Evolutionary conservation across 2,888 invertebrate species (phyloP), one percentile per base, ranked within the genome.

Genomic region (Lamellibrachia columna): DNA sequence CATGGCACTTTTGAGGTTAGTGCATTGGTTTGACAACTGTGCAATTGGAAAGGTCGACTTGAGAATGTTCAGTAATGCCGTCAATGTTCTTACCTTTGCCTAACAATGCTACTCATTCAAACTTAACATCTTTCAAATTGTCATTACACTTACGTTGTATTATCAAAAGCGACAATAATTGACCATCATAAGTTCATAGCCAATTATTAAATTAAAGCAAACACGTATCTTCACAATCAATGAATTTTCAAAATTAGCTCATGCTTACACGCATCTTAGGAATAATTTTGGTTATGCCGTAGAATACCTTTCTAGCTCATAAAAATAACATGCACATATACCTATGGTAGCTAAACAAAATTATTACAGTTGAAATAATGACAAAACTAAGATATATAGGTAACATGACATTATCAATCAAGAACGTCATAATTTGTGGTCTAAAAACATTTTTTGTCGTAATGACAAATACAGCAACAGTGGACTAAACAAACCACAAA

Each of bases 131-230:
- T 75, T 75, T n/a, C 75, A 75, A 15, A 75, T 75, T 75, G 22
- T 75, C 4, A 15, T 22, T 22, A 75, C 22, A 75, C 15, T 6
- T 6, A 22, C 15, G 75, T 75, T 15, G 75, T 75, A 75, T 75
- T 22, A 22, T 22, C 15, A n/a, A 22, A 22, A 2, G 15, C 75
- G n/a, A 4, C n/a, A 22, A 8, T 15, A 75, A 4, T 11, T 22
- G 15, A 11, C 15, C 75, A 22, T 75, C 22, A 22, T 75, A 75
- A 75, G 22, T 75, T 75, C 75, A 75, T 15, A 75, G 75, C 8
- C 75, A 75, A 75, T 75, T 75, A 75, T n/a, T 75, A 75, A 75
- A 75, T 75, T 15, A 75, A 75, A 75, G 75, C 75, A 75, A 75
- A 75, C 75, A 75, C 1, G n/a, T 22, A 22, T 15, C 22, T 11